phyloP scores from a whole-genome alignment of 2,888 invertebrate species.

The Stenichneumon culpator region DNA sequence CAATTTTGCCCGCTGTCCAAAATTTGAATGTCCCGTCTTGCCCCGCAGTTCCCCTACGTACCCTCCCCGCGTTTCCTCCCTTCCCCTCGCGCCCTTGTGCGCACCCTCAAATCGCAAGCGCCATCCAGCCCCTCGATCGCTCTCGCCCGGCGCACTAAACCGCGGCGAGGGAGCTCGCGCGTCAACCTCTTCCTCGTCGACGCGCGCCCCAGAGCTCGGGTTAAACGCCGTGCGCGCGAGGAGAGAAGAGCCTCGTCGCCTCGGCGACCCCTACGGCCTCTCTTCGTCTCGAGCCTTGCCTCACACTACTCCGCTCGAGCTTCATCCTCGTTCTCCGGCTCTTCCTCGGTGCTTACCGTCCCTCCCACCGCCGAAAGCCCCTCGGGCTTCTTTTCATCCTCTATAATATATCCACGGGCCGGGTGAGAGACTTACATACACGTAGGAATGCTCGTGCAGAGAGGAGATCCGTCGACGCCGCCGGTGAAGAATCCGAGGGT shows the following conservation, averaged over 20 bases:
- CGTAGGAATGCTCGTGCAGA: background rate
- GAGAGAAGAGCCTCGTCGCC: conserved; percentile 33
- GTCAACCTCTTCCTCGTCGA: conserved; percentile 33
- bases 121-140: conserved; percentile 36
- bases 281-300: conserved; percentile 28
- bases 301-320: conserved; percentile 1
- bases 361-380: conserved; percentile 6
- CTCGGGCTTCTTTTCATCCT: conserved; percentile 32
- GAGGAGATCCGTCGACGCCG: background rate
- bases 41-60: background rate
- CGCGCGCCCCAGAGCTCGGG: conserved; percentile 45
- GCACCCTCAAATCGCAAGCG: conserved; percentile 37
- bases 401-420: conserved; percentile 22
- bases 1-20: too few relatives aligned
- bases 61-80: background rate
- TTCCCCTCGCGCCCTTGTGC: background rate
- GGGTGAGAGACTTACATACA: conserved; percentile 9
- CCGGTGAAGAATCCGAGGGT: conserved; percentile 2
- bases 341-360: conserved; percentile 24
- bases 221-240: conserved; percentile 46
- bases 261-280: conserved; percentile 55
- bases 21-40: too few relatives aligned
- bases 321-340: conserved; percentile 40
- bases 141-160: conserved; percentile 53
- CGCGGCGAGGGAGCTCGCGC: conserved; percentile 35